These are phyloP conservation scores for Laspeyria flexula DNA, from an alignment of 2,888 invertebrate species.

Conservation along the genomic window DNA sequence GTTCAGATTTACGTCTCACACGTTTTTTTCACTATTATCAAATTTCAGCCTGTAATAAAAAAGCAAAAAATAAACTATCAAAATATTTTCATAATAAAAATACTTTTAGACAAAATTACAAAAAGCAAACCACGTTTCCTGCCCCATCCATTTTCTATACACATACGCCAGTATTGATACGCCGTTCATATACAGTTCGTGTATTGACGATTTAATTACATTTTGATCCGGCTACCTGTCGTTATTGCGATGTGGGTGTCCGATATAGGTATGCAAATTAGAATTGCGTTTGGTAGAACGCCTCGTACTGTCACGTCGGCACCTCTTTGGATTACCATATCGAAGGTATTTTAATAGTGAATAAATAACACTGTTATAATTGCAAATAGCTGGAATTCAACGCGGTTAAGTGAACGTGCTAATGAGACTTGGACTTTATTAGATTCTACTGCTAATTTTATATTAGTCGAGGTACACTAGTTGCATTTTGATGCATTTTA, in stretches of 20 bases:
- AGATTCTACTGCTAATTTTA: constrained; percentile 2
- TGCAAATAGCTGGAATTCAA: constrained; percentile 15
- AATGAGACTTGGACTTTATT: constrained; percentile 11
- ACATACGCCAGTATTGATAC: constrained; percentile 63
- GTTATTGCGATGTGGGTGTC: constrained; percentile 83
- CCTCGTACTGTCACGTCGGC: constrained; percentile 60
- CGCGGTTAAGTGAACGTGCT: constrained; percentile 7
- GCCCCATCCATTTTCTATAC: constrained; percentile 51
- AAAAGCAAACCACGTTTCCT: background rate
- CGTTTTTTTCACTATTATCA: too few relatives aligned
- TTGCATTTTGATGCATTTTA: constrained; percentile 6
- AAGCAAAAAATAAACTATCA: too few relatives aligned
- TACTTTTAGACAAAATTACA: background rate
- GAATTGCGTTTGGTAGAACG: constrained; percentile 48
- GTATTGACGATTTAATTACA: constrained; percentile 85
- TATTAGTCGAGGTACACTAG: background rate
- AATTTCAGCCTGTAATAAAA: too few relatives aligned
- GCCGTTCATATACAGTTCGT: constrained; percentile 78
- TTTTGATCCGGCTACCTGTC: constrained; percentile 77
- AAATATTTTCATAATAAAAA: background rate
- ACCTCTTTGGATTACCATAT: constrained; percentile 63
- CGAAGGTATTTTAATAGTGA: constrained; percentile 48
- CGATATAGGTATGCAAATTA: constrained; percentile 79
- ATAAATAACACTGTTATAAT: constrained; percentile 50
- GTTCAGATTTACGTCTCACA: too few relatives aligned